Evolutionary conservation across 2,113 vertebrate species (phyloP), one percentile per base, ranked within the genome.

Genomic region (Cyprinodon tularosa): DNA sequence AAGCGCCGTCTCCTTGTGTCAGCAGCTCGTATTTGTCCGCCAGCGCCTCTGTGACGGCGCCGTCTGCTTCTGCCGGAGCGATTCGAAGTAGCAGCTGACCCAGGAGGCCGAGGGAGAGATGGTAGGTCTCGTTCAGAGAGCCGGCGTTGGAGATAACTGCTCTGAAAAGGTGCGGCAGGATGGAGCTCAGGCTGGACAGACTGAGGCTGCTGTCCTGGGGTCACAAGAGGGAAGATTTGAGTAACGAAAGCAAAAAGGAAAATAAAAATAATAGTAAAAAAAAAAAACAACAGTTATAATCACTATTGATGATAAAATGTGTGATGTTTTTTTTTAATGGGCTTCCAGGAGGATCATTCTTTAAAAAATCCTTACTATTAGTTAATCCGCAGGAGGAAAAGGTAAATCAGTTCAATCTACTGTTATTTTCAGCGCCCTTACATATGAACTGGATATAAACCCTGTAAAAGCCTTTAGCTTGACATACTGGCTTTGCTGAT

Each of bases 61-160:
- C 78, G 45, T 99, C 98, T 0, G 97, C 96, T 84, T 97, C 95
- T 3, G 78, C 78, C 2, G 98, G 97, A 22, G 84, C 87, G 73
- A 99, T 95, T 65, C 97, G 92, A 59, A 97, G 84, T 78, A 99
- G 93, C 79, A 99, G 89, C 91, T 98, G 97, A 38, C 97, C 98
- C 22, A 99, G 94, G 12, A 99, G 96, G 0, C 98, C 98, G 84
- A 99, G 78, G 0, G 97, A 98, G 83, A 99, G 95, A 90, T 99
- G 97, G 45, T 96, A 99, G 36, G 97, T 96, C 90, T 99, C 97
- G 44, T 99, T 98, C 40, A 99, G 92, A 83, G 97, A 98, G 76
- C 98, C 98, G 0, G 96, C 97, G 0, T 99, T 99, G 71, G 96
- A 97, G 89, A 99, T 95, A 71, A 99, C 96, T 20, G 96, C 96